Percentiles rank a stretch among this genome's conserved stretches.
Conservation (phyloP, 2,888 invertebrate genomes). For the Xanthia icteritia region DNA sequence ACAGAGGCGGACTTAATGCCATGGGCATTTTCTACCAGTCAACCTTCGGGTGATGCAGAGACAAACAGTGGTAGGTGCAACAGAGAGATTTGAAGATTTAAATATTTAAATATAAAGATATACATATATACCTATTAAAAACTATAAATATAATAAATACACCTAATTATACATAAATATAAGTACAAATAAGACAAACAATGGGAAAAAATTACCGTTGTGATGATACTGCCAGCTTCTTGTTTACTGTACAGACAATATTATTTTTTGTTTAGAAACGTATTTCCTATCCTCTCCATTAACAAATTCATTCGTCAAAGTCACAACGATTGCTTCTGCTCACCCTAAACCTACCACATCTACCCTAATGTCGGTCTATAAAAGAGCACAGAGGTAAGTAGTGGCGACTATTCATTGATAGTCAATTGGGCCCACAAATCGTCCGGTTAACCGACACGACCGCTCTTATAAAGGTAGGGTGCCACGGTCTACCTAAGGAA, state of each 20-base stretch:
- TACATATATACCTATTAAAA: no score
- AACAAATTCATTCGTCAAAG: conserved; percentile 50
- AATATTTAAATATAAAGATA: no score
- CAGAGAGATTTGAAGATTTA: no score
- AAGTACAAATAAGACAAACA: no score
- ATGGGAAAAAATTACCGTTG: no score
- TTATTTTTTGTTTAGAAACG: neutral
- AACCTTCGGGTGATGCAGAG: no score
- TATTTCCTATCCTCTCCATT: neutral
- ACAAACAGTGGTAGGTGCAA: no score
- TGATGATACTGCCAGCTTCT: no score
- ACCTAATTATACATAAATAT: no score
- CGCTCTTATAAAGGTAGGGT: conserved; percentile 76
- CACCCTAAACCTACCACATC: conserved; percentile 40
- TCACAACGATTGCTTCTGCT: conserved; percentile 7
- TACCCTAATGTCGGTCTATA: conserved; percentile 60
- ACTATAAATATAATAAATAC: no score
- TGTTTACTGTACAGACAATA: neutral
- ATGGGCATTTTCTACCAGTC: no score
- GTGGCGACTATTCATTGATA: conserved; percentile 84
- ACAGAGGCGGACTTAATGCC: no score
- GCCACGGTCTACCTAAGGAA: conserved; percentile 61
- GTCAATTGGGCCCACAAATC: conserved; percentile 86
- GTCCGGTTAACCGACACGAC: conserved; percentile 77
- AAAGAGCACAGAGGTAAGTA: conserved; percentile 73